A percentile compares a stretch with the other conserved stretches of the same genome.
Conservation (phyloP, 2,797 vertebrate species). For the Micropoecilia bifurca region DNA sequence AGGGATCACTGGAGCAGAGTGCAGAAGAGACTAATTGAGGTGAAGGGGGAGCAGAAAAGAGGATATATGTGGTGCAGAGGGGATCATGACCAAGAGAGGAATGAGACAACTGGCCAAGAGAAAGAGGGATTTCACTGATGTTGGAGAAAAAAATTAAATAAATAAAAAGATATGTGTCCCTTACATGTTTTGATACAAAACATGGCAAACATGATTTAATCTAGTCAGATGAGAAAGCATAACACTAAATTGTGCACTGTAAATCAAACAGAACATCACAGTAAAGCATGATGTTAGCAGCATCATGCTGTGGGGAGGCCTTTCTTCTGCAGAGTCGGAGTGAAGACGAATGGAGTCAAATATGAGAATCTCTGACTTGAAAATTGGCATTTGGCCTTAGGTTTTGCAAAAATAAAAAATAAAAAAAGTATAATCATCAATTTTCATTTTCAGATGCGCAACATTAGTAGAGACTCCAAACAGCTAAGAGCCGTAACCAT, state of each 20-base stretch:
- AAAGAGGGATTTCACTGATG: neutral
- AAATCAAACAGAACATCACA: neutral
- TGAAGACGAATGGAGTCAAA: neutral
- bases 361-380: neutral
- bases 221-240: neutral
- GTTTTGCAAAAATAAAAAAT: neutral
- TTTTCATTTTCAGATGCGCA: neutral
- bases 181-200: neutral
- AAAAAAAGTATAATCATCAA: neutral
- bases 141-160: no score
- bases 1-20: conserved; percentile 56
- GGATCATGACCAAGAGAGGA: conserved; percentile 25
- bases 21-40: conserved; percentile 70
- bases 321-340: neutral
- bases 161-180: no score
- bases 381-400: neutral
- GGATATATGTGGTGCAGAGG: conserved; percentile 38
- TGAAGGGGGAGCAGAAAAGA: conserved; percentile 37
- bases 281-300: neutral
- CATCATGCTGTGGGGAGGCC: neutral
- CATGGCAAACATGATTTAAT: neutral
- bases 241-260: neutral
- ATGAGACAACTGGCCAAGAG: conserved; percentile 8
- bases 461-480: neutral
- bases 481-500: neutral